phyloP scores from a whole-genome alignment of 2,888 invertebrate species.

The Phragmatobia fuliginosa region DNA sequence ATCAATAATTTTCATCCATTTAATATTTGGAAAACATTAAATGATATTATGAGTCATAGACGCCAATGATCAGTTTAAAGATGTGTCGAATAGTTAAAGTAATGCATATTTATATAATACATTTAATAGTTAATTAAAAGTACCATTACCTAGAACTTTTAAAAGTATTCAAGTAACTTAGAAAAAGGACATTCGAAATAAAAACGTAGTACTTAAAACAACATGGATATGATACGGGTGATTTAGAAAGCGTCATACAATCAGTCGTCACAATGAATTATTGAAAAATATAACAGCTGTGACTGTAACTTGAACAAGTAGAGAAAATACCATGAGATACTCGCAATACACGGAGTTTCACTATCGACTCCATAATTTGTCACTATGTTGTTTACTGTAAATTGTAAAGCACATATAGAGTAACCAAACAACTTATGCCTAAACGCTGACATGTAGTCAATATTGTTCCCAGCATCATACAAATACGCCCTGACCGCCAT shows the following conservation, averaged over 20 bases:
- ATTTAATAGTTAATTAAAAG: not conserved
- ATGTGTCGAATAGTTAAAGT: not conserved
- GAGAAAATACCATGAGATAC: slow-evolving; percentile 30
- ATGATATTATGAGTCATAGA: not conserved
- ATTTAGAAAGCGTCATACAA: slow-evolving; percentile 3
- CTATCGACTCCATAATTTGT: slow-evolving; percentile 28
- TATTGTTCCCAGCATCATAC: slow-evolving; percentile 29
- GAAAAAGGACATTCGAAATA: not conserved
- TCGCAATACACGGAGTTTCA: slow-evolving; percentile 38
- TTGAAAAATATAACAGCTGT: slow-evolving; percentile 35
- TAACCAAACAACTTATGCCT: not conserved
- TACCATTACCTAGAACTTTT: not conserved
- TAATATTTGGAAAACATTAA: not conserved
- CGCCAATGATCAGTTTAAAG: not conserved
- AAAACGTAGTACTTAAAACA: not conserved
- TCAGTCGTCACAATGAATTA: slow-evolving; percentile 32
- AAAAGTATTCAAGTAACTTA: not conserved
- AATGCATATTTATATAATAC: not conserved
- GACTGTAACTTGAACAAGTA: slow-evolving; percentile 24
- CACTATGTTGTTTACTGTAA: slow-evolving; percentile 49
- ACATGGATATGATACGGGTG: not conserved
- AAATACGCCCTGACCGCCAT: slow-evolving; percentile 77
- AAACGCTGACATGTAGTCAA: slow-evolving; percentile 21
- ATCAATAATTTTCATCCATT: not conserved
- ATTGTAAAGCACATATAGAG: slow-evolving; percentile 25